Percentiles rank a stretch among this genome's conserved stretches.
These are phyloP conservation scores for Etheostoma nigrum DNA, from an alignment of 2,797 vertebrate species.

Conservation along the genomic window DNA sequence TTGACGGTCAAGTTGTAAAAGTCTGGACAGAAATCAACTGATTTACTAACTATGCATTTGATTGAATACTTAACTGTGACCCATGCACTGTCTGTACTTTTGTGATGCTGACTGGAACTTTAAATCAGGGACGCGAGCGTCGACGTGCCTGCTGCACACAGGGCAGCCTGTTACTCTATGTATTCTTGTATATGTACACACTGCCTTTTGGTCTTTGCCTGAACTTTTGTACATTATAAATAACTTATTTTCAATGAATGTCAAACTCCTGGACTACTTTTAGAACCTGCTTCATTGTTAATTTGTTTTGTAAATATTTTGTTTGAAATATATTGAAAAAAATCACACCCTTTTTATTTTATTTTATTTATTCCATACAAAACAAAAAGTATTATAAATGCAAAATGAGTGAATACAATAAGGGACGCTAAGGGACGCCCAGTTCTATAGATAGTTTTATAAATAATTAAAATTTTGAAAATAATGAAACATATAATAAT, in stretches of 20 bases:
- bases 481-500: not conserved
- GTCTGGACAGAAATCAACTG: constrained; percentile 24
- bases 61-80: constrained; percentile 54
- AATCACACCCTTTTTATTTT: constrained; percentile 4
- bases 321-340: constrained; percentile 64
- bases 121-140: constrained; percentile 47
- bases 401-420: not conserved
- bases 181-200: constrained; percentile 54
- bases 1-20: constrained; percentile 16
- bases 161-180: constrained; percentile 42
- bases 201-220: constrained; percentile 77
- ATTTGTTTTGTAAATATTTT: constrained; percentile 77
- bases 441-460: not conserved
- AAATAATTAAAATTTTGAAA: not conserved
- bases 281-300: constrained; percentile 49
- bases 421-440: not conserved
- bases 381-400: not conserved
- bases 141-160: constrained; percentile 42
- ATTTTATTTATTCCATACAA: not conserved
- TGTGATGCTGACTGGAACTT: constrained; percentile 20
- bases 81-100: constrained; percentile 60
- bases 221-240: constrained; percentile 77
- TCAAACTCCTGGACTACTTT: constrained; percentile 40
- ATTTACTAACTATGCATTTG: constrained; percentile 76
- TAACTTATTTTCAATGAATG: constrained; percentile 72